A percentile compares a stretch with the other conserved stretches of the same genome.
Evolutionary conservation across 2,888 invertebrate genomes (phyloP).

Genomic region (Drosophila mimetica): DNA sequence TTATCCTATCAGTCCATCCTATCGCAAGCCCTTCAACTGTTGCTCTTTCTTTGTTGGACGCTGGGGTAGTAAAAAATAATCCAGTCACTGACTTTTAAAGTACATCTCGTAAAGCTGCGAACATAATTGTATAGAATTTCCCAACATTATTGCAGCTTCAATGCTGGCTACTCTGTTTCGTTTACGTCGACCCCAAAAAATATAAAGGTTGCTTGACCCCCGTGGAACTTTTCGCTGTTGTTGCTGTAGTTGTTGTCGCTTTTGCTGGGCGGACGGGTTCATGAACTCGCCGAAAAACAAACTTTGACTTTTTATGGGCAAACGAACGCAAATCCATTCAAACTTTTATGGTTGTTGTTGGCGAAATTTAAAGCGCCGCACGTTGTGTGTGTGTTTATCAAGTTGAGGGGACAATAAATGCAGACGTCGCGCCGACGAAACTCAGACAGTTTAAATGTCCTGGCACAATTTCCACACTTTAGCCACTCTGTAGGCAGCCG

Average conservation of each 20-base stretch:
- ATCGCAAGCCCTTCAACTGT: slow-evolving; percentile 22
- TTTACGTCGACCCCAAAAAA: slow-evolving; percentile 17
- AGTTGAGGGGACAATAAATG: slow-evolving; percentile 43
- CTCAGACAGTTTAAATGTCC: slow-evolving; percentile 50
- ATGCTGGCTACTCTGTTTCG: slow-evolving; percentile 19
- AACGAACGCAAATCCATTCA: slow-evolving; percentile 46
- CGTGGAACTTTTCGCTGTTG: slow-evolving; percentile 32
- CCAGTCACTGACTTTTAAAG: slow-evolving; percentile 42
- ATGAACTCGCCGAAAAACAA: slow-evolving; percentile 68
- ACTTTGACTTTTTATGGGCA: slow-evolving; percentile 69
- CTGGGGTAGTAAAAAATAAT: slow-evolving; percentile 13
- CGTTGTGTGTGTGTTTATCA: slow-evolving; percentile 40
- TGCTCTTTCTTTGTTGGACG: slow-evolving; percentile 19
- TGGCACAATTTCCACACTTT: slow-evolving; percentile 31
- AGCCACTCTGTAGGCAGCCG: not conserved
- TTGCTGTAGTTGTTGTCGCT: slow-evolving; percentile 21
- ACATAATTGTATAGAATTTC: slow-evolving; percentile 38
- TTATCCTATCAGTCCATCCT: slow-evolving; percentile 11
- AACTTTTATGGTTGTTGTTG: slow-evolving; percentile 55
- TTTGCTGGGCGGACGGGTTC: slow-evolving; percentile 54
- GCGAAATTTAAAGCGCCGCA: slow-evolving; percentile 52
- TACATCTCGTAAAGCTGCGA: slow-evolving; percentile 29
- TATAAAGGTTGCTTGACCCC: slow-evolving; percentile 31
- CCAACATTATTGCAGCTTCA: slow-evolving; percentile 38
- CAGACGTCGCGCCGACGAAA: slow-evolving; percentile 36